Evolutionary conservation across 1,140 invertebrate genomes (phyloP), one percentile per base, ranked within the genome.

Genomic region (Lucilia sericata): DNA sequence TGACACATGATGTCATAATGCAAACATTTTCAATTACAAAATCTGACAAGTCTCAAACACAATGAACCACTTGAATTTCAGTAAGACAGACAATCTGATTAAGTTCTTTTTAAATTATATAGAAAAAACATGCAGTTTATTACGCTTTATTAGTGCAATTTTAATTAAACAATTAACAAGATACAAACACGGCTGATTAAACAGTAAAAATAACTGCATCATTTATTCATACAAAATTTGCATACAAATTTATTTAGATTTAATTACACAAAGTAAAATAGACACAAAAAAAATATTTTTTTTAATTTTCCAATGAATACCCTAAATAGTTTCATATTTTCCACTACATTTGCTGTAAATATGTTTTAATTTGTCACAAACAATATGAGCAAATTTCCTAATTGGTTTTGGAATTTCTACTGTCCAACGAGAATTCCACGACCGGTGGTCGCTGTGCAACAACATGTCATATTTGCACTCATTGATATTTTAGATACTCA

Each of bases 321-420:
- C 55, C 17, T n/a, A n/a, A 60, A 60, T 60, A 1, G 5, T n/a
- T n/a, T 7, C 55, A 60, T n/a, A 60, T n/a, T 60, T 60, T 60
- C 55, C 14, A 60, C 55, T n/a, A n/a, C 55, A 60, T 60, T 60
- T 60, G 55, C 14, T 60, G 7, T 60, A 60, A 60, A 60, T 60
- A n/a, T 60, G 55, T n/a, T 60, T 17, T 60, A 60, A 60, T 60
- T 60, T 60, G 55, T 60, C 55, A 60, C 55, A 60, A 60, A 60
- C 42, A 42, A 60, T 60, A 5, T 17, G 55, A n/a, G n/a, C 14
- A n/a, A 60, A 60, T 60, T 60, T 60, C 55, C 55, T n/a, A 60
- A 60, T 60, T 60, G 55, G 55, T 60, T 60, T 60, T 60, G 55
- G 55, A 60, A 60, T 60, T 60, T 60, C 55, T n/a, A 60, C 55